Evolutionary conservation across 2,888 invertebrate genomes (phyloP).

Genomic region (Oscheius sp.): DNA sequence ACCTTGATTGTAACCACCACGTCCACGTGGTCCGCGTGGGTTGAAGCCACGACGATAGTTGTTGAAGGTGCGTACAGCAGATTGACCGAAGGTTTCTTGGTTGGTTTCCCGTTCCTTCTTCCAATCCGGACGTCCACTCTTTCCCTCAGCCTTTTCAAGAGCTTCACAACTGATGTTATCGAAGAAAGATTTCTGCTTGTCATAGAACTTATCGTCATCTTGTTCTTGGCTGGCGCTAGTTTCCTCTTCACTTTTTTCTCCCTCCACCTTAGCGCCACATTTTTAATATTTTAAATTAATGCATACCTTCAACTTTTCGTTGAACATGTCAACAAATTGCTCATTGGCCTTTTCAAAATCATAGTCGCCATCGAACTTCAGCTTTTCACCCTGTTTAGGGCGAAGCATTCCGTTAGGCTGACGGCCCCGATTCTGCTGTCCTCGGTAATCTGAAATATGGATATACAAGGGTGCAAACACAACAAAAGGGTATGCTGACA

Average conservation of each 20-base stretch:
- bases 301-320: slow-evolving; percentile 47
- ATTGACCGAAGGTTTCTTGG: slow-evolving; percentile 72
- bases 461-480: slow-evolving; percentile 10
- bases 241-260: slow-evolving; percentile 48
- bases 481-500: slow-evolving; percentile 23
- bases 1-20: slow-evolving; percentile 38
- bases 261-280: slow-evolving; percentile 28
- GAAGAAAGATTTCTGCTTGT: slow-evolving; percentile 97
- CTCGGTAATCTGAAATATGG: slow-evolving; percentile 33
- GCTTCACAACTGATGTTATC: slow-evolving; percentile 99
- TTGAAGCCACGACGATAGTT: slow-evolving; percentile 59
- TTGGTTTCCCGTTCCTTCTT: slow-evolving; percentile 71
- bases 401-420: slow-evolving; percentile 46
- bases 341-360: slow-evolving; percentile 99
- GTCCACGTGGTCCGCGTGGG: slow-evolving; percentile 49
- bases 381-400: slow-evolving; percentile 58
- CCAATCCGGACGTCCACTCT: slow-evolving; percentile 71
- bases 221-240: slow-evolving; percentile 26
- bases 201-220: slow-evolving; percentile 81
- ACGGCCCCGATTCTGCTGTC: slow-evolving; percentile 40
- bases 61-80: slow-evolving; percentile 66
- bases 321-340: slow-evolving; percentile 82
- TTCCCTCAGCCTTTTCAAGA: slow-evolving; percentile 70
- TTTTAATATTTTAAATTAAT: not conserved
- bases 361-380: slow-evolving; percentile 80